Evolutionary conservation across 2,888 invertebrate species (phyloP), one percentile per base, ranked within the genome.

Genomic region (Rhingia rostrata): DNA sequence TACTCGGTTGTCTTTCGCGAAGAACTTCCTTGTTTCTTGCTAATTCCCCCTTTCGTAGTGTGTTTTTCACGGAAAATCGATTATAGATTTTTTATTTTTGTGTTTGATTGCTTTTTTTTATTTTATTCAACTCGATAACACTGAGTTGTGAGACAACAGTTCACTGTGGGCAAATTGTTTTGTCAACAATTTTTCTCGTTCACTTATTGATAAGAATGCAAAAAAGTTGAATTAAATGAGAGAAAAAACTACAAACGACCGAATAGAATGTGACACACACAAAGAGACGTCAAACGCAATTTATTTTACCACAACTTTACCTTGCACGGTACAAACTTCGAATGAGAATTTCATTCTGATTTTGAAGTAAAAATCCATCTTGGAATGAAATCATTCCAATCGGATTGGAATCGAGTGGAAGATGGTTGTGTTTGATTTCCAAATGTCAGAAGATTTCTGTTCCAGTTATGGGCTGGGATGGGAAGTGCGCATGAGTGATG

Each of bases 21-120:
- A 53, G 60, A 66, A 73, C n/a, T 70, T 51, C 9, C 14, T 33
- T 30, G 53, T 66, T 61, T 35, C 12, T 22, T 45, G 58, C 3
- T 77, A 51, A 12, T 61, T 66, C 32, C 10, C 7, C 14, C 30
- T 51, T 43, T 49, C 53, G 69, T 58, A 10, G 83, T 70, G 22
- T 70, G 84, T 79, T 79, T 73, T 83, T 74, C 72, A 58, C 84
- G 70, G 74, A 84, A 84, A 84, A 84, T 84, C 84, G 84, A 84
- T 84, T 84, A 70, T 49, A 10, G 49, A 30, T 84, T 75, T 58
- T 83, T 83, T 67, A n/a, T n/a, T n/a, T n/a, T n/a, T n/a, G n/a
- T n/a, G n/a, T 54, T 82, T 10, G 10, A 10, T 49, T 22, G 22
- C 22, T 22, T 22, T 22, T 22, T 22, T 22, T 22, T 22, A 22